Base-by-base conservation (phyloP, 2,888 invertebrate species). In the Hymenopus coronatus region DNA sequence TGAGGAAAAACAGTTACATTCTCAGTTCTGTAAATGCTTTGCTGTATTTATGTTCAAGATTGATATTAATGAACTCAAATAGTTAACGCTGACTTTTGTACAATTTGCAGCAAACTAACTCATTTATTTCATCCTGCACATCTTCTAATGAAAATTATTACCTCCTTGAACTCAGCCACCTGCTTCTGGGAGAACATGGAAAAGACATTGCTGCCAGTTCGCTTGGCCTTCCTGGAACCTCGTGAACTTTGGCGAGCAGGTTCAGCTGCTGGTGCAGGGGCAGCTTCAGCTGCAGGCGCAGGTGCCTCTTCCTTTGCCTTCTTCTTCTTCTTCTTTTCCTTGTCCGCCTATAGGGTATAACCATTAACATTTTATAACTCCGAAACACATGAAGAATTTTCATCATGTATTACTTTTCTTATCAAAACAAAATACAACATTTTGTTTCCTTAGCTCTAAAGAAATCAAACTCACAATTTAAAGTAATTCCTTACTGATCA, bases 121-220 rank as follows among this genome's bases (percentile, higher is more conserved):
- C 3, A 33, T 7, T 4, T 6, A 4, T 33, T 33, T 33, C 33
- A 33, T 40, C 12, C 2, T 30, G 2, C 30, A 30, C 14, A 4
- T 46, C 2, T 14, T 70, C 0, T 20, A 70, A 70, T 70, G 20
- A 6, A 28, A 81, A 28, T 82, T 33, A 30, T 94, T 92, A 97
- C 97, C 95, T 98, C 98, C 94, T 98, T 98, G 96, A 98, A 98
- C 94, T 98, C 98, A 92, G 98, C 97, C 93, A 98, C 97, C 95
- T 98, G 98, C 94, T 97, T 97, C 95, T 98, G 98, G 92, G 98
- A 96, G 96, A 98, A 98, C 97, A 98, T 98, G 93, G 98, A 98
- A 96, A 98, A 98, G 94, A 98, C 98, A 95, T 98, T 98, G 95
- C 98, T 98, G 92, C 98, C 98, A 93, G 97, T 96, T 93, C 98